Conservation (phyloP, 2,113 vertebrate species). For the Trematocara nigrifrons region DNA sequence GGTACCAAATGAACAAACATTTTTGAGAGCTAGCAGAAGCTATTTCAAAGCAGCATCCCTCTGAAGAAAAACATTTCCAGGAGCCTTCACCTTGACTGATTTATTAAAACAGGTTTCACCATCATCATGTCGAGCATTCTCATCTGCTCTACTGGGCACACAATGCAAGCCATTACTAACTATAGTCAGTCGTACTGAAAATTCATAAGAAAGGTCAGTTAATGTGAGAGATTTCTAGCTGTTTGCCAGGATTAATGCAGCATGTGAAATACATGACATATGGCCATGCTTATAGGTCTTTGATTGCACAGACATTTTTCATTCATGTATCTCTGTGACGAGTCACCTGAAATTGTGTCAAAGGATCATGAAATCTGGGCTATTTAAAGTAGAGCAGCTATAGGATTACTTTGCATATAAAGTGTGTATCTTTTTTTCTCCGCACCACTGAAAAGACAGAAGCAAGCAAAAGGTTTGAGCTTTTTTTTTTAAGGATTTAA, state of each 20-base stretch:
- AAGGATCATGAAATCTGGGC: not conserved
- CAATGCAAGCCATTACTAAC: not conserved
- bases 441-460: not conserved
- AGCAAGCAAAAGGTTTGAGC: not conserved
- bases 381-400: not conserved
- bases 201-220: not conserved
- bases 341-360: not conserved
- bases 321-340: not conserved
- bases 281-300: not conserved
- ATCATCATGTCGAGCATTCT: not conserved
- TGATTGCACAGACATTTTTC: not conserved
- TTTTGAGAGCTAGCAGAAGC: not conserved
- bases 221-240: not conserved
- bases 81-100: not conserved
- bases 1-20: not conserved
- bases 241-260: not conserved
- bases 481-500: not conserved
- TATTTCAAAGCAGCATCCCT: not conserved
- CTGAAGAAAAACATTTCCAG: not conserved
- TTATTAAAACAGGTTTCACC: conserved; percentile 9
- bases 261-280: not conserved
- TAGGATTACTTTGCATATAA: not conserved
- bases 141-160: not conserved
- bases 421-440: not conserved
- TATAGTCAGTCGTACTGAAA: not conserved